These are phyloP conservation scores for Netta rufina DNA, from an alignment of 2,797 vertebrate genomes.

Conservation along the genomic window DNA sequence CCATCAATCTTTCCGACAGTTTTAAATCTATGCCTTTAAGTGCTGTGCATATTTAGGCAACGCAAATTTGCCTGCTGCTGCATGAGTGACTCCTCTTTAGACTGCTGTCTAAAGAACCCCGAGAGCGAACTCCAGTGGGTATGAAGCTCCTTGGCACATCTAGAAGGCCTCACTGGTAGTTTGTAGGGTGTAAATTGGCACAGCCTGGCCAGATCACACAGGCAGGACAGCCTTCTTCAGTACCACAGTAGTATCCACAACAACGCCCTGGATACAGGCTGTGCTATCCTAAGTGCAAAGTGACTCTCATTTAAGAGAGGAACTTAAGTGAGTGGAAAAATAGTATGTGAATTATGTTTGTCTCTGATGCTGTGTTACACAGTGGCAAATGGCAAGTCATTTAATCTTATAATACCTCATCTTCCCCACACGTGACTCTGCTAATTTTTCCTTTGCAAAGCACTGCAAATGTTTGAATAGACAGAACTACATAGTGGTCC, in stretches of 20 bases:
- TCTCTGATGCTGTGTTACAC: not conserved
- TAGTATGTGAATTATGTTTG: not conserved
- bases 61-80: not conserved
- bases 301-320: not conserved
- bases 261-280: not conserved
- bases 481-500: not conserved
- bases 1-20: fast-evolving
- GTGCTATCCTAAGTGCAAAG: not conserved
- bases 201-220: not conserved
- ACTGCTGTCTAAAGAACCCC: not conserved
- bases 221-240: not conserved
- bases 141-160: not conserved
- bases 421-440: not conserved
- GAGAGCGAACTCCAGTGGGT: not conserved
- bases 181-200: not conserved
- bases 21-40: not conserved
- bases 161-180: not conserved
- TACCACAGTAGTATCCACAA: not conserved
- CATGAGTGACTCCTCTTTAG: not conserved
- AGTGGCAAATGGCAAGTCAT: not conserved
- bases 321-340: not conserved
- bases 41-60: not conserved
- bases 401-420: not conserved
- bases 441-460: not conserved
- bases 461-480: not conserved